A percentile compares a stretch with the other conserved stretches of the same genome.
Evolutionary conservation across 2,797 vertebrate species (phyloP).

Genomic region (Anguilla pacifica): DNA sequence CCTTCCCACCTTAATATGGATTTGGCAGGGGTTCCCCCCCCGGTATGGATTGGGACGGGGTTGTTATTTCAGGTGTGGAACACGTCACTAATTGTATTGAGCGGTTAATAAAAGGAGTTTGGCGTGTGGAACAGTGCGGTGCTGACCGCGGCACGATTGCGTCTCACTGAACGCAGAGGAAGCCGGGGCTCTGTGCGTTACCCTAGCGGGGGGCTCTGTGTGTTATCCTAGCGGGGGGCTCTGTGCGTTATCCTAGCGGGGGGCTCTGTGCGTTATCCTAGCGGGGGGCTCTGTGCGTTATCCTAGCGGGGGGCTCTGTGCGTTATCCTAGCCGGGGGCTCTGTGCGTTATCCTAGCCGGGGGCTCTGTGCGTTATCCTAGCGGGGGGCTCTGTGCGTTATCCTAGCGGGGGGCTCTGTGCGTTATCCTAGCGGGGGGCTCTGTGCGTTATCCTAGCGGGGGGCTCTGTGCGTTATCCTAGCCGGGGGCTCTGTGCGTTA

Average conservation of each 20-base stretch:
- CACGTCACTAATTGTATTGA: conserved; percentile 22
- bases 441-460: neutral
- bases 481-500: neutral
- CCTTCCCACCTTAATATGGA: neutral
- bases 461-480: neutral
- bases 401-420: neutral
- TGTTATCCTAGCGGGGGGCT: neutral
- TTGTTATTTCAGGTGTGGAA: conserved; percentile 39
- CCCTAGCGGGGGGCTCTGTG: neutral
- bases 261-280: neutral
- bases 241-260: neutral
- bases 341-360: neutral
- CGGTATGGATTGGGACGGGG: neutral
- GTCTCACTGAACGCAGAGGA: neutral
- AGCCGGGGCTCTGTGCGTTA: neutral
- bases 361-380: neutral
- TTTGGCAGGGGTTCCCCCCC: neutral
- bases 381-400: neutral
- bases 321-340: neutral
- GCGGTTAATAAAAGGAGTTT: conserved; percentile 27
- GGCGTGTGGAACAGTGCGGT: neutral
- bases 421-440: neutral
- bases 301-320: neutral
- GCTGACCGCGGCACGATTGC: neutral
- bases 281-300: neutral